A percentile compares a stretch with the other conserved stretches of the same genome.
phyloP scores from a whole-genome alignment of 2,113 vertebrate species.

The Chaenogobius annularis region DNA sequence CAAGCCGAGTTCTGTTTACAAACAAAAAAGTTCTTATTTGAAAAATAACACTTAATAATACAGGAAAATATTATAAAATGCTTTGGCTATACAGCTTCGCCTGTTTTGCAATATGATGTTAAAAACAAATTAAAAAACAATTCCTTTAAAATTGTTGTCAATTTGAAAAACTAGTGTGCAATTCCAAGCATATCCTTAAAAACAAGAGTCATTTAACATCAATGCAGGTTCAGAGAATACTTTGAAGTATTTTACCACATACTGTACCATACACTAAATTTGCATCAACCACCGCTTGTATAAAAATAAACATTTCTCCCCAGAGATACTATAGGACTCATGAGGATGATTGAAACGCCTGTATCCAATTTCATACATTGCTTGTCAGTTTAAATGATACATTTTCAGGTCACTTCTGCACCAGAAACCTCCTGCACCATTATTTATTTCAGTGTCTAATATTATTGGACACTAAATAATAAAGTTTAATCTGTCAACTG shows the following conservation, averaged over 20 bases:
- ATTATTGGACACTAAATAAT: neutral
- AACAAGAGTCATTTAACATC: neutral
- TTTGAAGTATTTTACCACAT: neutral
- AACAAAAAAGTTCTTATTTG: neutral
- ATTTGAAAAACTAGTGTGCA: neutral
- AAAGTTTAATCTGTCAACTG: neutral
- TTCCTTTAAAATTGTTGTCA: neutral
- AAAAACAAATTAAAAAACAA: neutral
- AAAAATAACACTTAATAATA: neutral
- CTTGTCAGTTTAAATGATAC: neutral
- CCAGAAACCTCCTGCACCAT: too few species aligned
- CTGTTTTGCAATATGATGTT: neutral
- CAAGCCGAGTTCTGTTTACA: neutral
- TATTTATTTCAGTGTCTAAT: too few species aligned
- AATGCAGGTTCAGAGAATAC: neutral
- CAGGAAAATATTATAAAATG: slow-evolving; percentile 29
- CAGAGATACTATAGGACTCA: neutral
- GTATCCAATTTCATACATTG: neutral
- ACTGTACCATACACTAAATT: neutral
- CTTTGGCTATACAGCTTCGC: slow-evolving; percentile 66
- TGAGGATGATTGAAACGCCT: neutral
- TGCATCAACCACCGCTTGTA: neutral
- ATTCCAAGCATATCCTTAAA: neutral
- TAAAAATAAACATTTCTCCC: neutral
- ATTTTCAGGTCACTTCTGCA: neutral